Evolutionary conservation across 23 tunicate species (phyloP), one percentile per base, ranked within the genome.

Genomic region (Ciona savignyi): DNA sequence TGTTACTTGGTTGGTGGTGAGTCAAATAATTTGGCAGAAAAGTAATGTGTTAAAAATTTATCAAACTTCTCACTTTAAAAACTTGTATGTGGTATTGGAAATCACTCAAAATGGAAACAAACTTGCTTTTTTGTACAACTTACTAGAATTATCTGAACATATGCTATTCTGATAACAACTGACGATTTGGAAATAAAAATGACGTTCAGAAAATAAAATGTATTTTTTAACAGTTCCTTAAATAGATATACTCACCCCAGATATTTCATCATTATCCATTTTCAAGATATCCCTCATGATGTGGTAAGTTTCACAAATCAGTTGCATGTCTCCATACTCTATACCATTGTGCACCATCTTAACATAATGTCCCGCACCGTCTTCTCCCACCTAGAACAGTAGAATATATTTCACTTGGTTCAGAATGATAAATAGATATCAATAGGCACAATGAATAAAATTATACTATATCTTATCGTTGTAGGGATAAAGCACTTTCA

Each of bases 341-440:
- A 91, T 91, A 1, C 97, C 97, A 34, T 91, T 91, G 83, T 91
- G 97, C 20, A 91, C 97, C 97, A 91, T 91, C 79, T 91, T 91
- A 30, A 91, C 97, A 71, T 91, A 91, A 35, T 91, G 97, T 23
- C 97, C 97, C 32, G 97, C 90, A 62, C 97, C 97, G 56, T 70
- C 90, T 71, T 80, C 85, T 15, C 97, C 97, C 31, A 91, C 97
- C 97, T 91, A 23, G 2, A 3, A 33, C 15, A 49, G 20, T 49
- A 11, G 15, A 49, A 49, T 11, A 11, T 49, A 20, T 49, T 49
- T 49, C 20, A 49, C n/a, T n/a, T n/a, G n/a, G n/a, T n/a, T n/a
- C n/a, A 66, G 25, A 66, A 66, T 1, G 2, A 66, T 29, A 24
- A 66, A 3, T 23, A 61, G 25, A 28, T 61, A 28, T 61, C 65